Base-by-base conservation (phyloP, 2,888 invertebrate species). In the Heliconius charithonia region DNA sequence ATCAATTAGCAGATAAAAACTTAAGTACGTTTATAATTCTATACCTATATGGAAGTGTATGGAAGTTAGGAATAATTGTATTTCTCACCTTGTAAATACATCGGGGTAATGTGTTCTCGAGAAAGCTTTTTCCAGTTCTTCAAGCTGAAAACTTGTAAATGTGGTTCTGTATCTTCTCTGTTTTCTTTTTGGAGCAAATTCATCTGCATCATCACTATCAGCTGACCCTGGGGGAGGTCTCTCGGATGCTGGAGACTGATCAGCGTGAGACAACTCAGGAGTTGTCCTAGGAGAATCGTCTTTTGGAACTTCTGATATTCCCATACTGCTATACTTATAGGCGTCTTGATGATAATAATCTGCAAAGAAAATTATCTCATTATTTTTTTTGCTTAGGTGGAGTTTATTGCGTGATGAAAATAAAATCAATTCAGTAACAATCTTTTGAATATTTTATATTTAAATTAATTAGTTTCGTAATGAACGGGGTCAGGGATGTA, bases 101-200 rank as follows among this genome's bases (percentile, higher is more conserved):
- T 99, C 99, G 59, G 99, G 99, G 91, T 99, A 99, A 92, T 99
- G 99, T 22, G 99, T 99, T 89, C 99, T 97, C 3, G 99, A 97
- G 94, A 99, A 99, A 0, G 99, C 99, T 89, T 99, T 99, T 93
- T 99, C 99, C 85, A 99, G 92, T 91, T 99, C 99, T 90, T 99
- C 99, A 83, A 99, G 95, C 91, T 99, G 98, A 88, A 98, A 98
- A 87, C 98, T 98, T 70, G 98, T 98, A 92, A 98, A 98, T 51
- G 98, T 98, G n/a, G 98, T 98, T 83, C 98, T 95, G 90, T 98
- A 98, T 70, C 98, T 95, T 13, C 98, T 95, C 89, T 98, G 98
- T 89, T 98, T 98, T 83, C 98, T 95, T 91, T 98, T 98, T 0
- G 98, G 98, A 0, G 97, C 95, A 88, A 97, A 97, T 83, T 98